Base-by-base conservation (phyloP, 2,113 vertebrate genomes). In the Herpetotheres cachinnans region DNA sequence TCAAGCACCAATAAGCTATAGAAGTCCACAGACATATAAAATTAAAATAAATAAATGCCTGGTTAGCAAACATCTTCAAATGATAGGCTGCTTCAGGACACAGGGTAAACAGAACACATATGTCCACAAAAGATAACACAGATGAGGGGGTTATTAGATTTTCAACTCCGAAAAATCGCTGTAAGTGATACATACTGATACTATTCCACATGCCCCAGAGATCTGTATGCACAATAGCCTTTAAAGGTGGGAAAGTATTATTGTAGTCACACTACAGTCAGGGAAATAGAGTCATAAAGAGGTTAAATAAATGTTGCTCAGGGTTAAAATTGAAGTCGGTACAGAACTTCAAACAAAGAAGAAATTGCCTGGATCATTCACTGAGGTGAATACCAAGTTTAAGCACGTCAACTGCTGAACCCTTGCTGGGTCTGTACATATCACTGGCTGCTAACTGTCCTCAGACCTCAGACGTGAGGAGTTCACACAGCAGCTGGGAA, bases 371-470 rank as follows among this genome's bases (percentile, higher is more conserved):
- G 42, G 24, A 12, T 78, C 9, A 3, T 25, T 79, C 66, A 20
- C 30, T 3, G 5, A 42, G 32, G 11, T 63, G 19, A 32, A 8
- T 58, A 73, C 21, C 25, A 40, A 13, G 42, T 71, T 85, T n/a
- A 61, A 52, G 65, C 19, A 20, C 10, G 67, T 10, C 10, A 46
- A 4, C 6, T 12, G 22, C n/a, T 70, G 59, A 61, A 16, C 5
- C 13, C 2, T 5, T 63, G 29, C 38, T 0, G 0, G 32, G 10
- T 36, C 24, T 67, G 24, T 82, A 14, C 18, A 4, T 13, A 1
- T 4, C 9, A 0, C 14, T 16, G 27, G 27, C 50, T 73, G 32
- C 65, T 42, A 13, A n/a, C 16, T 13, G 8, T 5, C 18, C 22
- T 15, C 20, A 70, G 26, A 36, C 17, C 24, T 54, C 34, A 13